Evolutionary conservation across 2,888 invertebrate species (phyloP), one percentile per base, ranked within the genome.

Genomic region (Busseola fusca): DNA sequence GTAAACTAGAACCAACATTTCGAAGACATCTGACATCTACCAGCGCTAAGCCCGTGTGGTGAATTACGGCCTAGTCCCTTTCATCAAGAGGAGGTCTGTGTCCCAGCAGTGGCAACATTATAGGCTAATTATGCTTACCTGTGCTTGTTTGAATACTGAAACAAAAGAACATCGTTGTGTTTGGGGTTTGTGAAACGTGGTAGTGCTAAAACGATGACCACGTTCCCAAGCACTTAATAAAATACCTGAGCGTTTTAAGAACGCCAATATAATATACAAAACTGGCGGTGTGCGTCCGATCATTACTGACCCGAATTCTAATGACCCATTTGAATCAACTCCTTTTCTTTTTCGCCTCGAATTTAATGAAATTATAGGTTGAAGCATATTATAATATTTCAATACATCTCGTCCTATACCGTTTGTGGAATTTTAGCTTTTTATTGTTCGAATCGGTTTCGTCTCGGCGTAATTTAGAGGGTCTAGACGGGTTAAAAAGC

Each of bases 301-400:
- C 94, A 95, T 95, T 94, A 95, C 94, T 88, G 92, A 92, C 93
- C 95, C 94, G 87, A 92, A 93, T 92, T 91, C 94, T 95, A 94
- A 95, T 94, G 95, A 94, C 89, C 92, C 92, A 91, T 93, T 93
- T 92, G 91, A 90, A 92, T 94, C 90, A 84, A 90, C 88, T 93
- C 87, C 90, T 94, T 93, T 93, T 94, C 92, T 93, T 94, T 93
- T 94, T 92, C 89, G 90, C 87, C 88, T 90, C 89, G 90, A 93
- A 92, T 94, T 95, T 95, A 94, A 95, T 95, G 94, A 95, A 95
- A 95, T 95, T 95, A 95, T 95, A 95, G 94, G 95, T 95, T 95
- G 89, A 91, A 90, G 91, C 89, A 89, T 92, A 93, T 95, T 95
- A 94, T 95, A 95, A 95, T 95, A 95, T 95, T 95, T 94, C 95